A percentile compares a stretch with the other conserved stretches of the same genome.
These are phyloP conservation scores for Actinia equina DNA, from an alignment of 64 coral and sea anemone genomes.

Conservation along the genomic window DNA sequence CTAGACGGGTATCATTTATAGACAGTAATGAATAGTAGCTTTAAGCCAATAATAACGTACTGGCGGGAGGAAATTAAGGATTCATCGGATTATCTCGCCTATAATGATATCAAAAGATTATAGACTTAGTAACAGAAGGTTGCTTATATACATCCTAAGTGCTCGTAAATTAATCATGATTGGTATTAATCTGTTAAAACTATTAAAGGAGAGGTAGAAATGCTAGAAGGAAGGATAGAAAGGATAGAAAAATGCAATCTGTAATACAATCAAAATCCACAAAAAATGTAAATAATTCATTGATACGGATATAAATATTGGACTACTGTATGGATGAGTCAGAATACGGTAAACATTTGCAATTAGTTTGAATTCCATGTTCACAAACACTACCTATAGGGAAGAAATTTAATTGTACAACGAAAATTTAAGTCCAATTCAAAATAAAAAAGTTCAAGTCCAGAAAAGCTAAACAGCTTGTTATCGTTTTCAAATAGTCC, in stretches of 20 bases:
- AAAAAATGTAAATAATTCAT: no score
- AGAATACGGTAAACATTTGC: no score
- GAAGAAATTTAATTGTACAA: no score
- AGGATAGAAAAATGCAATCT: no score
- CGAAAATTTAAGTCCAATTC: no score
- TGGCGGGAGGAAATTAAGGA: neutral
- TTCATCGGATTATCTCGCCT: neutral
- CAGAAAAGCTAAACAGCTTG: neutral
- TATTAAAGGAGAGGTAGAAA: neutral
- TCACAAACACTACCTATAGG: no score
- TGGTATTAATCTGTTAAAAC: neutral
- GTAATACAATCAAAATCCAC: no score
- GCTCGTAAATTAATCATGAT: neutral
- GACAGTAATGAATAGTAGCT: neutral
- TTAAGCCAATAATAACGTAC: neutral
- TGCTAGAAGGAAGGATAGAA: no score
- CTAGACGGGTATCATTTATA: neutral
- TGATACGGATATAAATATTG: no score
- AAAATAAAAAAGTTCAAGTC: no score
- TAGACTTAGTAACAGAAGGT: neutral
- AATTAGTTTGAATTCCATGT: no score
- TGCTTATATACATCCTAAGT: neutral
- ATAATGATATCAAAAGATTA: neutral
- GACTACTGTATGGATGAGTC: no score
- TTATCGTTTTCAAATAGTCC: neutral